Evolutionary conservation across 2,797 vertebrate genomes (phyloP).

Genomic region (Sebastes hubbsi): DNA sequence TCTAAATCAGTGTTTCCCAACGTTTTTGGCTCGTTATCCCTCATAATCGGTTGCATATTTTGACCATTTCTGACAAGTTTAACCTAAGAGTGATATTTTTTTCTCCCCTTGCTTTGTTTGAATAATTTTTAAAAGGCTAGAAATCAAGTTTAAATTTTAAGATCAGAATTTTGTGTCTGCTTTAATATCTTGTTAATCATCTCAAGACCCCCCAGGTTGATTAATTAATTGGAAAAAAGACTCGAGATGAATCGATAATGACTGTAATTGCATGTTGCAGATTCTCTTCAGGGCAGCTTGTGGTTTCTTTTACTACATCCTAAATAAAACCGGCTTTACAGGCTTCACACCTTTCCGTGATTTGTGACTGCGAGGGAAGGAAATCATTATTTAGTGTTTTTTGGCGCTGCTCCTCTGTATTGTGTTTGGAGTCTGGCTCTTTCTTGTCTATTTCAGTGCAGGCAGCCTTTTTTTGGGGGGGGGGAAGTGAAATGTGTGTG

Average conservation of each 20-base stretch:
- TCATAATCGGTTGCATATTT: background rate
- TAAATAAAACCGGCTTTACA: conserved; percentile 3
- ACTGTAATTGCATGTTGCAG: background rate
- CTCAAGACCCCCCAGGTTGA: background rate
- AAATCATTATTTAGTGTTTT: conserved; percentile 14
- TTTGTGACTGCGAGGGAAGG: conserved; percentile 22
- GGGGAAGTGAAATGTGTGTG: background rate
- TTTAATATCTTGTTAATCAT: background rate
- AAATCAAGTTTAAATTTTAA: background rate
- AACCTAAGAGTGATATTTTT: background rate
- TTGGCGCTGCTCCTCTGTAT: background rate
- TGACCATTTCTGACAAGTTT: background rate
- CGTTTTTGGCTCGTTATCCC: background rate
- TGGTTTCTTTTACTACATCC: conserved; percentile 5
- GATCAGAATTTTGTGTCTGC: too few relatives aligned
- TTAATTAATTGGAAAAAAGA: background rate
- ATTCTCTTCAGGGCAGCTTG: background rate
- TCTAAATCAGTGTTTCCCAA: background rate
- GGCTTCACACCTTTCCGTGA: conserved; percentile 23
- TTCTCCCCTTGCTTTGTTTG: background rate
- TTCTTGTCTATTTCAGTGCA: conserved; percentile 12
- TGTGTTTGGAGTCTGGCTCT: conserved; percentile 29
- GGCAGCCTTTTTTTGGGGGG: background rate
- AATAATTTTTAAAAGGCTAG: background rate
- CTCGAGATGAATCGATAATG: background rate